Conservation (phyloP, 2,888 invertebrate genomes). For the Encarsia formosa region DNA sequence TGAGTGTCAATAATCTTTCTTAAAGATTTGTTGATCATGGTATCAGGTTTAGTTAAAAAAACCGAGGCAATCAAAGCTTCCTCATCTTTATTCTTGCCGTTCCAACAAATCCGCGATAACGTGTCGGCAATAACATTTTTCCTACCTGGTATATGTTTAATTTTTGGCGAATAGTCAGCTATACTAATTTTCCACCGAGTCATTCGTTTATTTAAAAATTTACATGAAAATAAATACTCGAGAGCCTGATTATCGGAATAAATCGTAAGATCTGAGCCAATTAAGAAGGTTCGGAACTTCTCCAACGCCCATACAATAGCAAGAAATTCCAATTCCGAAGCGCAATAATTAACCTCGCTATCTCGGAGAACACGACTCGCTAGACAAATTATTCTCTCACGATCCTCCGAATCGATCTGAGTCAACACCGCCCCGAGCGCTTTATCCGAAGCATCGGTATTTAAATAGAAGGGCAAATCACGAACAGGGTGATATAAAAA, state of each 20-base stretch:
- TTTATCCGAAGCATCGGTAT: neutral
- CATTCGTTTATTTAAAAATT: neutral
- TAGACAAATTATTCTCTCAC: neutral
- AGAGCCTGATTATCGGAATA: too few relatives aligned
- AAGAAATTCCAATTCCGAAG: conserved; percentile 4
- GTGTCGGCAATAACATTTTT: neutral
- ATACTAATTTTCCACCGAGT: too few relatives aligned
- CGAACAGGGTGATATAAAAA: neutral
- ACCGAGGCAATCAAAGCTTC: too few relatives aligned
- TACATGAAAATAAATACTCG: too few relatives aligned
- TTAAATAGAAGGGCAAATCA: neutral
- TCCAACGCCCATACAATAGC: neutral
- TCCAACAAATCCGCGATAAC: too few relatives aligned
- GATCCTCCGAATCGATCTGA: neutral
- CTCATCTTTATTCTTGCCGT: too few relatives aligned
- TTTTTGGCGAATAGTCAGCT: too few relatives aligned
- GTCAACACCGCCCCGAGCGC: neutral
- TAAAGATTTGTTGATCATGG: too few relatives aligned
- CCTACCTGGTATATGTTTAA: neutral
- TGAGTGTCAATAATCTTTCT: too few relatives aligned
- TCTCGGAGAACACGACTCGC: neutral
- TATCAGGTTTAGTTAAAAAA: too few relatives aligned
- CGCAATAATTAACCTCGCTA: neutral
- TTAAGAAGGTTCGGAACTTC: neutral
- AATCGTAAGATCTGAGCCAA: neutral